Base-by-base conservation (phyloP, 1,140 invertebrate species). In the Zophobas atratus region DNA sequence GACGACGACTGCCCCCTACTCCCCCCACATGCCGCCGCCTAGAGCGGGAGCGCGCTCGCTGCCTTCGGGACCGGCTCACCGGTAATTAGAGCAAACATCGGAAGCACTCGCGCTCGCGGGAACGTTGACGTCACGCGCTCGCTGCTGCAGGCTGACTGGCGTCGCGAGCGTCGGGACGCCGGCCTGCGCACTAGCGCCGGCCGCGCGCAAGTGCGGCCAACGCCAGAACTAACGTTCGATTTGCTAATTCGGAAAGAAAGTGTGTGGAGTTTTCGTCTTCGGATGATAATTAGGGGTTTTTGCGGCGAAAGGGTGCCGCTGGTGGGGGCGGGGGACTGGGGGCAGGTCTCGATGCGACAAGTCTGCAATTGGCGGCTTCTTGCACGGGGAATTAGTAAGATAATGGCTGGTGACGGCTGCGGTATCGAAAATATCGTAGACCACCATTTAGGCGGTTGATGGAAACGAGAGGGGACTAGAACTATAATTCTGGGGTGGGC, bases 231-330 rank as follows among this genome's bases (percentile, higher is more conserved):
- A 81, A 78, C 75, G 79, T 84, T 85, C 83, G 84, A 85, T 84
- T 85, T 81, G 83, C 83, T 84, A 84, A 84, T 83, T 83, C 82
- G 78, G 78, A 63, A 84, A 82, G 81, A 82, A 82, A 80, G 79
- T 81, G 76, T 77, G 81, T 53, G 77, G 72, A 77, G 79, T 82
- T 81, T 79, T 60, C 34, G 6, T 60, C 33, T 60, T 51, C 20
- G 6, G n/a, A 4, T 2, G 3, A 51, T 51, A 51, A 51, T 51
- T 51, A 51, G n/a, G 49, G n/a, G 49, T 2, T 20, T 20, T 51
- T 51, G 43, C 43, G 43, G 3, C 43, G 3, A 3, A 46, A 46
- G 43, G 43, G 6, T 46, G 43, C 43, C 20, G 20, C 20, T 20
- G 20, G 20, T 20, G 20, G 20, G 20, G 20, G 20, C 20, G 20